phyloP scores from a whole-genome alignment of 2,113 vertebrate species.

The Chroicocephalus ridibundus region DNA sequence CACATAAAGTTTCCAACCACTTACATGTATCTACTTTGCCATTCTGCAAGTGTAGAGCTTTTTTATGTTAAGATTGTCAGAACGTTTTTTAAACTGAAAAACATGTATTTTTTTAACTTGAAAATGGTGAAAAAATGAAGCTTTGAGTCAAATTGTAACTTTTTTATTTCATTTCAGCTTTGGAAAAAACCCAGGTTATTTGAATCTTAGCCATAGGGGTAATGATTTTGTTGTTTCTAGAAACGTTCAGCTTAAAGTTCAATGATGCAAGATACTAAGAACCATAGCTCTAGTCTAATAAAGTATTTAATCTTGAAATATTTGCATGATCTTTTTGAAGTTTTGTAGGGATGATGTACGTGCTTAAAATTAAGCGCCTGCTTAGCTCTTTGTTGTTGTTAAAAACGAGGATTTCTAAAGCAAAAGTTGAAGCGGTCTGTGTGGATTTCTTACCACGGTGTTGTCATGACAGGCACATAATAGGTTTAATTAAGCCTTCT shows the following conservation, averaged over 20 bases:
- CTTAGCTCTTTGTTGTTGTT: background rate
- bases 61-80: background rate
- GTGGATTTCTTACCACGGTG: background rate
- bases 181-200: background rate
- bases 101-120: background rate
- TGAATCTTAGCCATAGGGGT: background rate
- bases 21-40: background rate
- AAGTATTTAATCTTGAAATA: background rate
- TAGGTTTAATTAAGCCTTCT: background rate
- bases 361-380: background rate
- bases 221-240: background rate
- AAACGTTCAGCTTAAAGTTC: background rate
- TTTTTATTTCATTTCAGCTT: background rate
- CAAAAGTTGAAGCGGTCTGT: background rate
- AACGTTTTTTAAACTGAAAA: background rate
- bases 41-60: background rate
- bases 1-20: background rate
- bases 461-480: background rate
- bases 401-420: background rate
- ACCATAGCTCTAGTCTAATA: background rate
- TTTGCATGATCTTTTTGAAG: background rate
- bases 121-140: background rate
- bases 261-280: background rate
- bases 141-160: too few relatives aligned
- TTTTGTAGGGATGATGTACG: background rate